phyloP scores from a whole-genome alignment of 2,113 vertebrate genomes.

The Meleagris gallopavo region DNA sequence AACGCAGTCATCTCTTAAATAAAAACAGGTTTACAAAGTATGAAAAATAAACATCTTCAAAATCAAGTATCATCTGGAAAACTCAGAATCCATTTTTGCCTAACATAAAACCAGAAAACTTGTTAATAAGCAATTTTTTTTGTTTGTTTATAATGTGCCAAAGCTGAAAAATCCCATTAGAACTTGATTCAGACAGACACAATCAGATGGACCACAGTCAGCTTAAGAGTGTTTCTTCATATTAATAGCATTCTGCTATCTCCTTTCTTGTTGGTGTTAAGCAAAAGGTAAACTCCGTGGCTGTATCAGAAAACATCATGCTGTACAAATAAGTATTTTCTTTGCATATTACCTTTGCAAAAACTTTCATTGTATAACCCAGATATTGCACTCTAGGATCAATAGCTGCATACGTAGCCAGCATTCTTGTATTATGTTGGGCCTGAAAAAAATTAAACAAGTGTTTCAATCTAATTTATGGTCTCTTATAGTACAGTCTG shows the following conservation, averaged over 20 bases:
- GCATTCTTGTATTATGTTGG: constrained; percentile 97
- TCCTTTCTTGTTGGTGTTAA: not conserved
- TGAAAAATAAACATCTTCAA: constrained; percentile 18
- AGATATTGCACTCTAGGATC: constrained; percentile 94
- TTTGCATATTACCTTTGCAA: constrained; percentile 90
- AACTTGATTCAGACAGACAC: not conserved
- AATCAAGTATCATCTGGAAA: constrained; percentile 32
- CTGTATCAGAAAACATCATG: not conserved
- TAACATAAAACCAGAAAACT: not conserved
- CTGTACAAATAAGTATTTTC: not conserved
- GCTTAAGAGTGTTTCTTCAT: not conserved
- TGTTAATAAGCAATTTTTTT: not conserved
- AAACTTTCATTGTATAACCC: constrained; percentile 98
- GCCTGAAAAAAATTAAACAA: constrained; percentile 78
- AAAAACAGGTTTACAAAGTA: constrained; percentile 12
- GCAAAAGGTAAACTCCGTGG: not conserved
- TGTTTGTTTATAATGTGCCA: not conserved
- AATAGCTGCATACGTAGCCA: constrained; percentile 95
- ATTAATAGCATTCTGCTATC: not conserved
- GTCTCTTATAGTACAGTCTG: not conserved
- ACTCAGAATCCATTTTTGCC: not conserved
- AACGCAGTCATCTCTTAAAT: not conserved
- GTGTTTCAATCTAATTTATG: constrained; percentile 9
- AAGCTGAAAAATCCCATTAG: not conserved
- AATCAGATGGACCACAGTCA: not conserved